These are phyloP conservation scores for Corynorhinus townsendii DNA, from an alignment of 2,113 vertebrate genomes.

Conservation along the genomic window DNA sequence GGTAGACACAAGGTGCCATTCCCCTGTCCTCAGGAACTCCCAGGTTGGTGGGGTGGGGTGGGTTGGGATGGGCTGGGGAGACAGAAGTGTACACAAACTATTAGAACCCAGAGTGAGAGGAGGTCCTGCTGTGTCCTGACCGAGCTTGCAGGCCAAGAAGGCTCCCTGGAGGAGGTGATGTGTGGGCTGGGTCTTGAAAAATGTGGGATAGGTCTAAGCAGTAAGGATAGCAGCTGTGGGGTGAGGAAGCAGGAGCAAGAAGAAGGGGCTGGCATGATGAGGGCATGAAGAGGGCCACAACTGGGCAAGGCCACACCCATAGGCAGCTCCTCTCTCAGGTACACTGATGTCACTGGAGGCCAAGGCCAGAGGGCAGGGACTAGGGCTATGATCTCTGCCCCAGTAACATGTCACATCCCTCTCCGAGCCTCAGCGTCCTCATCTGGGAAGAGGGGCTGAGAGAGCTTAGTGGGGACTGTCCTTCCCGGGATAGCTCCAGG, in stretches of 20 bases:
- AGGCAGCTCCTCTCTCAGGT: neutral
- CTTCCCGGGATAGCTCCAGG: neutral
- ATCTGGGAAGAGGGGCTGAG: neutral
- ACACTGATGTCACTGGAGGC: neutral
- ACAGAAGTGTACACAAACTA: neutral
- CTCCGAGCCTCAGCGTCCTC: neutral
- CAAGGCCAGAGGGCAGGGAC: neutral
- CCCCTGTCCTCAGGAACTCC: neutral
- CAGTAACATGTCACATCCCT: neutral
- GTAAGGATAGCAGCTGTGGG: neutral
- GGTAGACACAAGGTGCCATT: neutral
- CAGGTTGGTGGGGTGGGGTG: neutral
- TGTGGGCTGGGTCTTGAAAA: neutral
- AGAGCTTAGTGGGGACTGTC: neutral
- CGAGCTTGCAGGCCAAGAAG: neutral
- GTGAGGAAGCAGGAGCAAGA: neutral
- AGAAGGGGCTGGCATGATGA: no score
- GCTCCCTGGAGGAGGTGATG: neutral
- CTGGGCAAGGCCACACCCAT: rapidly evolving
- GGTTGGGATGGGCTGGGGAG: neutral
- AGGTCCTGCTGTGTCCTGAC: neutral
- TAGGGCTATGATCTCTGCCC: neutral
- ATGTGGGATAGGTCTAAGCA: neutral
- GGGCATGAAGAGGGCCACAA: rapidly evolving
- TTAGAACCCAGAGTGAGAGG: neutral